Evolutionary conservation across 1,140 invertebrate genomes (phyloP).

Genomic region (Papilio xuthus): DNA sequence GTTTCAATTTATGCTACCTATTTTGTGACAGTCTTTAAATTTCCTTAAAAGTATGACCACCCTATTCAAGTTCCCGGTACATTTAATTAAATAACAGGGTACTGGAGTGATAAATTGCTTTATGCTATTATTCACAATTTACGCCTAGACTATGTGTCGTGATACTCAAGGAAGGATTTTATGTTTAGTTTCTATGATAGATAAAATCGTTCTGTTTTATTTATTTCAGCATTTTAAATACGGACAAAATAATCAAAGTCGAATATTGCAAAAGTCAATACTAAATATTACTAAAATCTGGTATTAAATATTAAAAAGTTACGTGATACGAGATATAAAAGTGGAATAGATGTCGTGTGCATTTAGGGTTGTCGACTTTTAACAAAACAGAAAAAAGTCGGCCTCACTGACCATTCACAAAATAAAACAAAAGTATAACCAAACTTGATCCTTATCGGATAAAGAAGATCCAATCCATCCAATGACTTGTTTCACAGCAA

Average conservation of each 20-base stretch:
- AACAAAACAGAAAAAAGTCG: neutral
- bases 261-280: neutral
- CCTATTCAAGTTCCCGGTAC: neutral
- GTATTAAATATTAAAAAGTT: neutral
- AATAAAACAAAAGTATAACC: too few relatives aligned
- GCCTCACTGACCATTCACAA: too few relatives aligned
- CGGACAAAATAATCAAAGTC: neutral
- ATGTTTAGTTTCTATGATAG: neutral
- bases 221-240: neutral
- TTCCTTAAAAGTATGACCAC: neutral
- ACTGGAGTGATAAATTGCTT: conserved; percentile 12
- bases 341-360: neutral
- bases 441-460: too few relatives aligned
- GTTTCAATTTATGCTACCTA: neutral
- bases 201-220: neutral
- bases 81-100: conserved; percentile 21
- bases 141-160: conserved; percentile 5
- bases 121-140: conserved; percentile 14
- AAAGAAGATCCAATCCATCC: too few relatives aligned
- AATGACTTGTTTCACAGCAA: too few relatives aligned
- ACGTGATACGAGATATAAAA: neutral
- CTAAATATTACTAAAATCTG: neutral
- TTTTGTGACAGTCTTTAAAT: neutral
- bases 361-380: neutral
- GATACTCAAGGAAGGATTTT: neutral